Percentiles rank a stretch among this genome's conserved stretches.
These are phyloP conservation scores for Philhelius pedissequus DNA, from an alignment of 2,888 invertebrate species.

Conservation along the genomic window DNA sequence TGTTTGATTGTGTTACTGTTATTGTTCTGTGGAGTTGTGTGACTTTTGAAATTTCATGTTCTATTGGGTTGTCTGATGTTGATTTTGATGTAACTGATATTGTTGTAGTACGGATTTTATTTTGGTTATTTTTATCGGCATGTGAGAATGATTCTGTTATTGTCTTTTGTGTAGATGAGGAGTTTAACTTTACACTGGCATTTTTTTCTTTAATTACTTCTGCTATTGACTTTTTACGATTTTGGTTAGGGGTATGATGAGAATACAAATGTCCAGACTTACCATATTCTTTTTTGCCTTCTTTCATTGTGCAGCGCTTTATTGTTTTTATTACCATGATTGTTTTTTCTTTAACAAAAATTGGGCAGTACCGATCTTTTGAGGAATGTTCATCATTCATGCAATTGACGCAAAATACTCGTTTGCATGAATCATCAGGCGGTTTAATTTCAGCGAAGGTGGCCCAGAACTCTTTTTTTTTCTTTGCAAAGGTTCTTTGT, in stretches of 20 bases:
- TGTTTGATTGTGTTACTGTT: no score
- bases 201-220: neutral
- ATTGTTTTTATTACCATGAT: neutral
- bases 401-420: neutral
- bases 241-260: neutral
- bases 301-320: neutral
- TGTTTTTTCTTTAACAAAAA: neutral
- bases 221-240: neutral
- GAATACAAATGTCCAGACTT: neutral
- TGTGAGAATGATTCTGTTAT: neutral
- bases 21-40: no score
- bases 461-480: neutral
- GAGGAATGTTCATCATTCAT: neutral
- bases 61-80: no score
- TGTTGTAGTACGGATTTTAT: neutral
- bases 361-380: neutral
- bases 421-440: neutral
- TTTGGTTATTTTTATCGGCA: neutral
- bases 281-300: neutral
- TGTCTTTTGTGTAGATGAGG: neutral
- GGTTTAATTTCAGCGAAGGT: neutral
- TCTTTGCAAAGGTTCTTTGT: neutral
- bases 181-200: neutral
- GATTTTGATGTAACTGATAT: neutral
- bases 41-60: no score